phyloP scores from a whole-genome alignment of 2,888 invertebrate species.

The Apodemia duryi region DNA sequence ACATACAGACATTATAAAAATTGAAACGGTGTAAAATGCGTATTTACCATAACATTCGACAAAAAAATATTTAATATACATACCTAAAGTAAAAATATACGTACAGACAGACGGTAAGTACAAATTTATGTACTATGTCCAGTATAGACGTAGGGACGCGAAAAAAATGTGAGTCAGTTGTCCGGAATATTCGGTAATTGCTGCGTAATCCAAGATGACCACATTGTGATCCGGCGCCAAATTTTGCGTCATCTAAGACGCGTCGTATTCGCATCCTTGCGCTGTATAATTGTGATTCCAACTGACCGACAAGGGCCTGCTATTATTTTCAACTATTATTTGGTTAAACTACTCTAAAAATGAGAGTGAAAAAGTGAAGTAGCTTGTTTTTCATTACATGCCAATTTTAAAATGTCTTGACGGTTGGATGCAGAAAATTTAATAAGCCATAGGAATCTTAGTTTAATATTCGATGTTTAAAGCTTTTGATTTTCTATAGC shows the following conservation, averaged over 20 bases:
- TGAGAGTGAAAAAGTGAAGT: constrained; percentile 4
- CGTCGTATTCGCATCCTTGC: constrained; percentile 30
- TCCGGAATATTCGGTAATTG: constrained; percentile 33
- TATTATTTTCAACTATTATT: constrained; percentile 17
- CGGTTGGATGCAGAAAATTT: background rate
- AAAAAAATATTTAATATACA: too few relatives aligned
- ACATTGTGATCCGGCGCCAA: constrained; percentile 46
- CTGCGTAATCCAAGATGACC: constrained; percentile 33
- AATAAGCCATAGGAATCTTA: background rate
- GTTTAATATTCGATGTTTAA: too few relatives aligned
- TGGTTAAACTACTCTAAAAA: constrained; percentile 1
- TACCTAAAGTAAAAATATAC: too few relatives aligned
- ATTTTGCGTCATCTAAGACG: constrained; percentile 40
- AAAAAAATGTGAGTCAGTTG: constrained; percentile 25
- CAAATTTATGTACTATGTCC: too few relatives aligned
- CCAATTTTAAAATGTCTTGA: background rate
- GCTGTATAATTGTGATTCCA: constrained; percentile 30
- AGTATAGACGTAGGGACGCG: too few relatives aligned
- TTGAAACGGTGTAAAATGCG: too few relatives aligned
- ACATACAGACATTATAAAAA: too few relatives aligned
- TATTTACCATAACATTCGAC: too few relatives aligned
- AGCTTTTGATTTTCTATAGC: too few relatives aligned
- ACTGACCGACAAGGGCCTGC: background rate
- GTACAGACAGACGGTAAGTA: too few relatives aligned
- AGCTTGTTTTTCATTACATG: background rate